A percentile compares a stretch with the other conserved stretches of the same genome.
Conservation (phyloP, 2,797 vertebrate species). For the Megalops cyprinoides region DNA sequence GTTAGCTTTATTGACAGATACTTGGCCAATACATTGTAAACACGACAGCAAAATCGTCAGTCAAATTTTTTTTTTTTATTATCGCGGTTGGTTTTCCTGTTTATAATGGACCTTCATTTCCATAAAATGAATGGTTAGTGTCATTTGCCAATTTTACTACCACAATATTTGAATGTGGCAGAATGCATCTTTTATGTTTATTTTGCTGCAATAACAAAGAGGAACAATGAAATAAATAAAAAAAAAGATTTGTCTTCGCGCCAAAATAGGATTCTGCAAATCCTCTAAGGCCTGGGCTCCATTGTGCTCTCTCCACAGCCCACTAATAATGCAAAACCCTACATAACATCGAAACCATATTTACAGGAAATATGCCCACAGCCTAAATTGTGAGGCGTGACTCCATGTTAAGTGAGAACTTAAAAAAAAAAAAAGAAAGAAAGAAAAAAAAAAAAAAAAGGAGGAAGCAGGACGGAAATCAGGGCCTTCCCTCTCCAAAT, state of each 20-base stretch:
- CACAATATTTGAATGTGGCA: conserved; percentile 34
- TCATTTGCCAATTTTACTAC: conserved; percentile 22
- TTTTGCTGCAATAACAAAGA: conserved; percentile 29
- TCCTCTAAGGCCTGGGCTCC: not conserved
- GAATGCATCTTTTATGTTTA: conserved; percentile 26
- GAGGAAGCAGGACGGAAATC: conserved; percentile 69
- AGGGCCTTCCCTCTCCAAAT: conserved; percentile 81
- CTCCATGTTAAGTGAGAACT: conserved; percentile 1
- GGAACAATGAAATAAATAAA: conserved; percentile 46
- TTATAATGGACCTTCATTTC: conserved; percentile 29
- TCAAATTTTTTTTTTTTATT: not conserved
- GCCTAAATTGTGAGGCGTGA: conserved; percentile 3
- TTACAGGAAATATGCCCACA: conserved; percentile 18
- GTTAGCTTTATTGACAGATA: not conserved
- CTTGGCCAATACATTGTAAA: conserved; percentile 7
- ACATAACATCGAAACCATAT: conserved; percentile 10
- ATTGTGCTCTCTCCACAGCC: not conserved
- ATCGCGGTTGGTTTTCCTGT: not conserved
- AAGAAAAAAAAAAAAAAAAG: conserved; percentile 20
- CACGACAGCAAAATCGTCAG: not conserved
- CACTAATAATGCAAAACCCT: not conserved
- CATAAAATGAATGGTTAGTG: conserved; percentile 25
- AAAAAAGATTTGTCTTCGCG: conserved; percentile 40
- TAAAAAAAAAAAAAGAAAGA: conserved; percentile 28
- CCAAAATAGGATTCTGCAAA: conserved; percentile 32